Percentiles rank a stretch among this genome's conserved stretches.
Evolutionary conservation across 2,113 vertebrate species (phyloP).

Genomic region (Apteryx owenii): DNA sequence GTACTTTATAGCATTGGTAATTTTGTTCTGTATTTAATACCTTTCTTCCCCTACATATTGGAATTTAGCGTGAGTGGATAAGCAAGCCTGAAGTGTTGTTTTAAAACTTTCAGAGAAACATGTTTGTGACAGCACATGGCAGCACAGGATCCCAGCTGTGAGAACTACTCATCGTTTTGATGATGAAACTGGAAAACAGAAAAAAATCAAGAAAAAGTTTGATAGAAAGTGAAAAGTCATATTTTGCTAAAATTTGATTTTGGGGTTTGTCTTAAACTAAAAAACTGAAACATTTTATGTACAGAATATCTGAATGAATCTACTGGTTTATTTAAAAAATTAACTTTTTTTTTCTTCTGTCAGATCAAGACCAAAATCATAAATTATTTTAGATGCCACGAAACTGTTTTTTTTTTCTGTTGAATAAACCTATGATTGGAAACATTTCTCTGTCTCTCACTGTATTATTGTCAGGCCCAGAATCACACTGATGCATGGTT

Average conservation of each 20-base stretch:
- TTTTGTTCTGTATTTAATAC: neutral
- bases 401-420: neutral
- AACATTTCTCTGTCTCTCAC: neutral
- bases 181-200: neutral
- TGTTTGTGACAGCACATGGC: neutral
- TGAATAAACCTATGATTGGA: neutral
- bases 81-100: neutral
- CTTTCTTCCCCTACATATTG: neutral
- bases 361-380: neutral
- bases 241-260: neutral
- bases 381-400: neutral
- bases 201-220: neutral
- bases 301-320: neutral
- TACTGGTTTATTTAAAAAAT: neutral
- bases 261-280: neutral
- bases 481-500: neutral
- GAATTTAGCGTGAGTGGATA: neutral
- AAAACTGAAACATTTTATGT: neutral
- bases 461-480: neutral
- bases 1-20: neutral
- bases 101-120: neutral
- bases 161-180: neutral
- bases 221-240: neutral
- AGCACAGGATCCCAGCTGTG: neutral
- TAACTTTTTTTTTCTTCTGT: neutral